These are phyloP conservation scores for Pristionchus maxplancki DNA, from an alignment of 2,888 invertebrate species.

Conservation along the genomic window DNA sequence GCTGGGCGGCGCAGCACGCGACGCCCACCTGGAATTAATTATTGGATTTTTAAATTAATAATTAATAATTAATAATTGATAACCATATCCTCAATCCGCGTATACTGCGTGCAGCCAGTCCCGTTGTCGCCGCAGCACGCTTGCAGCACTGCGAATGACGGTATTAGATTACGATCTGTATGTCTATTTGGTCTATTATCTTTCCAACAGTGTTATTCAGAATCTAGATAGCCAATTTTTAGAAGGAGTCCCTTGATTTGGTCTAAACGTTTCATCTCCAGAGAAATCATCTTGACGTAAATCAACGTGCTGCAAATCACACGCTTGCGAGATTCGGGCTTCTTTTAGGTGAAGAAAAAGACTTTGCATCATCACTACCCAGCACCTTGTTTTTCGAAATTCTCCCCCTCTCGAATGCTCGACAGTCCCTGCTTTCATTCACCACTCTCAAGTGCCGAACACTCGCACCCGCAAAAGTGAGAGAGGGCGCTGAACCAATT, in stretches of 20 bases:
- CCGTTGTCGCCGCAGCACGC: constrained; percentile 51
- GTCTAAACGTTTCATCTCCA: too few species aligned
- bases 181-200: too few species aligned
- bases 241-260: too few species aligned
- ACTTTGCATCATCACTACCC: neutral
- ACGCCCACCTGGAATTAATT: constrained; percentile 64
- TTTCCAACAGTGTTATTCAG: too few species aligned
- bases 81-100: constrained; percentile 49
- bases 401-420: neutral
- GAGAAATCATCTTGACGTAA: too few species aligned
- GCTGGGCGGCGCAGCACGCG: constrained; percentile 68
- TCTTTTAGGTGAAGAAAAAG: too few species aligned
- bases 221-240: too few species aligned
- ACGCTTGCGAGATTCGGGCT: too few species aligned
- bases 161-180: neutral
- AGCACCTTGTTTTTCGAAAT: neutral
- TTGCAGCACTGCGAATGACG: constrained; percentile 26
- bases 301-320: too few species aligned
- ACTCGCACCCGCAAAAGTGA: neutral
- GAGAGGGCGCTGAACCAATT: constrained; percentile 8
- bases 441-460: constrained; percentile 20
- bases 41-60: neutral
- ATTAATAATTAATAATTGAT: neutral
- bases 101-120: constrained; percentile 44
- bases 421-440: neutral